Evolutionary conservation across 1,140 invertebrate genomes (phyloP).

Genomic region (Drosophila jambulina): DNA sequence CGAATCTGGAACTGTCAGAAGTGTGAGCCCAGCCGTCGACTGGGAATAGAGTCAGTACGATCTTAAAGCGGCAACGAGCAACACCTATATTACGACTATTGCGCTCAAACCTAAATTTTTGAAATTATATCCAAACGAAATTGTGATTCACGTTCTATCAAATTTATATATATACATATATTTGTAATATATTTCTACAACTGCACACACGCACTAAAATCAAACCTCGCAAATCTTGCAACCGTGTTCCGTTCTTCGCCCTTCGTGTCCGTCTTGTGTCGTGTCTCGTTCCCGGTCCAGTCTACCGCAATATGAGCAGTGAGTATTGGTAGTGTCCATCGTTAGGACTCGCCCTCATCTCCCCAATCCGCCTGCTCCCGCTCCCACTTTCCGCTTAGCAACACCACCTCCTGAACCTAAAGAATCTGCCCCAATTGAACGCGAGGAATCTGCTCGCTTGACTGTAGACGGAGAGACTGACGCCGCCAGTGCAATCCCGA

Average conservation of each 20-base stretch:
- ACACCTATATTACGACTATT: slow-evolving; percentile 13
- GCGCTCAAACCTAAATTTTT: slow-evolving; percentile 17
- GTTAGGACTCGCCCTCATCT: slow-evolving; percentile 4
- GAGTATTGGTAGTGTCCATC: slow-evolving; percentile 52
- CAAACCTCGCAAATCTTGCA: not conserved
- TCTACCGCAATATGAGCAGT: slow-evolving; percentile 79
- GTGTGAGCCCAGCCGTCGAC: not conserved
- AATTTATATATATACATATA: slow-evolving; percentile 18
- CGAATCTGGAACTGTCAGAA: slow-evolving; percentile 15
- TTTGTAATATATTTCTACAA: slow-evolving; percentile 33
- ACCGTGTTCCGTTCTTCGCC: slow-evolving; percentile 1
- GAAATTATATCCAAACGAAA: slow-evolving; percentile 10
- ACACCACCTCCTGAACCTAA: not conserved
- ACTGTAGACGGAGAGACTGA: not conserved
- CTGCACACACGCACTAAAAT: slow-evolving; percentile 36
- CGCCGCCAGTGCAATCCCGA: not conserved
- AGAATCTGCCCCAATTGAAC: not conserved
- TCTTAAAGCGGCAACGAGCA: slow-evolving; percentile 11
- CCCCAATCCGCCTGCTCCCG: slow-evolving; percentile 4
- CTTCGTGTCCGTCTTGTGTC: slow-evolving; percentile 4
- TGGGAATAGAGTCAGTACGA: slow-evolving; percentile 29
- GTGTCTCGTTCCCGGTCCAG: slow-evolving; percentile 25
- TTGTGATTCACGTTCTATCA: slow-evolving; percentile 16
- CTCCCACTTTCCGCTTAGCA: slow-evolving; percentile 5
- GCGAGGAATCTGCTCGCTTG: slow-evolving; percentile 12